Evolutionary conservation across 2,888 invertebrate species (phyloP), one percentile per base, ranked within the genome.

Genomic region (Steinernema hermaphroditum): DNA sequence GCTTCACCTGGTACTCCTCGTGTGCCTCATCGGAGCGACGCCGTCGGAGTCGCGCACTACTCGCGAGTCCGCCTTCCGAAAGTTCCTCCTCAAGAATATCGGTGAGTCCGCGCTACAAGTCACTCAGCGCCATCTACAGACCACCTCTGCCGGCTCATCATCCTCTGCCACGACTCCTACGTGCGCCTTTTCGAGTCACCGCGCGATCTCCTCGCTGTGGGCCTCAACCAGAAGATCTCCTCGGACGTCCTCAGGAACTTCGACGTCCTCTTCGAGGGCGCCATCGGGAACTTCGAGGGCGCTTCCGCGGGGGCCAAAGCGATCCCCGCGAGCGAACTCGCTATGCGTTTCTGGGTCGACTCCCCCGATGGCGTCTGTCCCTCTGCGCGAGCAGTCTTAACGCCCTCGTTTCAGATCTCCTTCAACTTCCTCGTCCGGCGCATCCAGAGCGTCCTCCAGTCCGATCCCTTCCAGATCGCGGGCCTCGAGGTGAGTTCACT

Each of bases 361-460:
- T 22, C 37, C 37, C 37, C 16, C 6, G 62, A 32, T 8, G 62
- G 62, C 2, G 62, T 62, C 16, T 16, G 62, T 62, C 6, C 24
- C 6, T 19, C n/a, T 54, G 14, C 54, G 6, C 54, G 14, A 24
- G 8, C 54, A 27, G 9, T 49, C 19, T 19, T n/a, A 19, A 6
- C 19, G 9, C 49, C 9, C n/a, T n/a, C n/a, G n/a, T 62, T 62
- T 14, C 32, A 62, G 62, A 62, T 62, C 34, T 29, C 12, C 62
- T 62, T 29, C 62, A 62, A 32, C 62, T 62, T 62, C 32, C 62
- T 62, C 16, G 62, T 62, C 27, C 62, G 62, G 1, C 29, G 62
- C 1, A 62, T 62, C 32, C 62, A 62, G n/a, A 62, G 62, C 34
- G 62, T 62, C 14, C 62, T 62, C 6, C 62, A 62, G 27, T 16